Evolutionary conservation across 2,888 invertebrate species (phyloP), one percentile per base, ranked within the genome.

Genomic region (Galerucella nymphaeae): DNA sequence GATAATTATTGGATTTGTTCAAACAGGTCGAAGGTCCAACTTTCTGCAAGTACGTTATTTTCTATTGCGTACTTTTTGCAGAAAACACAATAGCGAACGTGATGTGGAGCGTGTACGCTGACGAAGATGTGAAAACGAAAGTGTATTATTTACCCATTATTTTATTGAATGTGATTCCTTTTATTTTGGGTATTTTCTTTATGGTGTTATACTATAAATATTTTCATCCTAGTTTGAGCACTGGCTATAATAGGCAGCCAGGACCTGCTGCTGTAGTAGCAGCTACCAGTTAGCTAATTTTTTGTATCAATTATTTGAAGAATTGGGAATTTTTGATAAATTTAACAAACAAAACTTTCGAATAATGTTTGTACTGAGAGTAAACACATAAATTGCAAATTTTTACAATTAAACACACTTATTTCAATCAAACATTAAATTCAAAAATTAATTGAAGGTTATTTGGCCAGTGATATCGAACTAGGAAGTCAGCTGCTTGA

Each of bases 131-230:
- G 64, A 72, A 79, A 50, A 53, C 75, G 11, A 75, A 73, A 65
- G 89, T 81, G 18, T 92, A 91, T 81, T 93, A 90, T 81, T 85
- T 90, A 78, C 89, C 91, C 0, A 86, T 93, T 48, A 87, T 93
- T 67, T 86, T 88, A 65, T 84, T 91, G 61, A 90, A 92, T 76
- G 87, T 91, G 11, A 85, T 90, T 3, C 93, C 93, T 0, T 94
- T 92, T 85, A 83, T 92, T 2, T 71, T 92, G 8, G 94, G 95
- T 6, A 88, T 94, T 69, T 80, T 88, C 3, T 89, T 91, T 77
- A 93, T 94, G 93, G 85, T 92, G 55, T 78, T 93, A 1, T 94
- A 94, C 84, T 94, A 94, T 83, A 88, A 88, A 74, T 90, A 89
- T 77, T 92, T 92, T 78, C 94, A 94, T 87, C 94, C 94, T 0